A percentile compares a stretch with the other conserved stretches of the same genome.
phyloP scores from a whole-genome alignment of 2,113 vertebrate species.

The Columba janthina region DNA sequence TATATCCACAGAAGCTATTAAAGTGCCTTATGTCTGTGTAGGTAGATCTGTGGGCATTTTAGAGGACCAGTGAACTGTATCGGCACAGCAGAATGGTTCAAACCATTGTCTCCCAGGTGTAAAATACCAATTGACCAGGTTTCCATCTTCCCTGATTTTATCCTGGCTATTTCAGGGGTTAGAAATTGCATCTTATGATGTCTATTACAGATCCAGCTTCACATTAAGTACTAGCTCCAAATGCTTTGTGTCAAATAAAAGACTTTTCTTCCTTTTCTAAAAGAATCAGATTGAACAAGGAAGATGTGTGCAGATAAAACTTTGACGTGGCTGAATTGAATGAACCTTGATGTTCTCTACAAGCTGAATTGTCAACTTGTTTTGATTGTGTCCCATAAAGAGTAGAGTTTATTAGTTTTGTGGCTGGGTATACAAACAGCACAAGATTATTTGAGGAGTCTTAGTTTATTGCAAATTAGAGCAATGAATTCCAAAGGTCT shows the following conservation, averaged over 20 bases:
- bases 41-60: background rate
- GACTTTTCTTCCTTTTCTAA: background rate
- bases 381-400: background rate
- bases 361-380: background rate
- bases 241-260: background rate
- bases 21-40: background rate
- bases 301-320: background rate
- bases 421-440: background rate
- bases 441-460: background rate
- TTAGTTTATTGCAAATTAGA: background rate
- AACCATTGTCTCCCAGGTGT: background rate
- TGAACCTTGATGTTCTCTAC: background rate
- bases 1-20: background rate
- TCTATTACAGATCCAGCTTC: background rate
- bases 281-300: background rate
- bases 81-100: background rate
- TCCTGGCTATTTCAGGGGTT: background rate
- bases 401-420: background rate
- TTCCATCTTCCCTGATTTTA: background rate
- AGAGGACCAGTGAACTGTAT: background rate
- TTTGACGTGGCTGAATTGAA: background rate
- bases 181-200: rapidly evolving
- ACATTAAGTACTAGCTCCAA: background rate
- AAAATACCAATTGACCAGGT: background rate
- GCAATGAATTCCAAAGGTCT: background rate